A percentile compares a stretch with the other conserved stretches of the same genome.
These are phyloP conservation scores for Rhabdomys pumilio DNA, from an alignment of 2,797 vertebrate species.

Conservation along the genomic window DNA sequence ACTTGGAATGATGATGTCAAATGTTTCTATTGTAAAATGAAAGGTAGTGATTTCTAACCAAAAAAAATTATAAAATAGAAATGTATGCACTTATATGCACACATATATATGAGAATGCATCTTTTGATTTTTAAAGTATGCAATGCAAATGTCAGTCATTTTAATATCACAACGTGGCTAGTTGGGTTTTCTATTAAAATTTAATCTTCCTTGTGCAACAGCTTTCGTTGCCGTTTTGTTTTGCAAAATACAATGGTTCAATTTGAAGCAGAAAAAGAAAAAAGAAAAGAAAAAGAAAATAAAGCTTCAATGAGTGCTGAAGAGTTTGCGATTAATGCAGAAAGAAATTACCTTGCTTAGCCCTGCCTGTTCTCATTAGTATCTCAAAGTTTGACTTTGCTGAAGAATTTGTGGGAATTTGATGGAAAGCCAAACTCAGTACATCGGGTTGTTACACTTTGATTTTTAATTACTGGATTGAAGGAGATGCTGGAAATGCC, in stretches of 20 bases:
- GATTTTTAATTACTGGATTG: conserved; percentile 82
- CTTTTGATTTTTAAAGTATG: conserved; percentile 25
- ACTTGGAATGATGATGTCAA: not conserved
- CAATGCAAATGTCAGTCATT: conserved; percentile 19
- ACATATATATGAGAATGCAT: not conserved
- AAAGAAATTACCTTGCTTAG: conserved; percentile 87
- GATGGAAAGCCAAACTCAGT: conserved; percentile 82
- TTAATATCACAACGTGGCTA: conserved; percentile 69
- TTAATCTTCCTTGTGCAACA: conserved; percentile 78
- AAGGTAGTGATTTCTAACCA: not conserved
- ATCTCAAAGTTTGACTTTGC: conserved; percentile 83
- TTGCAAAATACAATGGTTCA: conserved; percentile 84
- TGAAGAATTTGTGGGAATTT: conserved; percentile 77
- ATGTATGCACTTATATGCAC: not conserved
- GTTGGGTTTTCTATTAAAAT: conserved; percentile 79
- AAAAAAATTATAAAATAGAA: not conserved
- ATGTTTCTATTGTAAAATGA: conserved; percentile 12
- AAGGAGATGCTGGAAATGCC: conserved; percentile 79
- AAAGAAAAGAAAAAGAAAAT: conserved; percentile 83
- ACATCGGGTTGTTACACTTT: conserved; percentile 29
- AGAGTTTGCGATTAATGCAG: conserved; percentile 87
- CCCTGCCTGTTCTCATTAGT: conserved; percentile 86
- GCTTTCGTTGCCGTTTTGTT: conserved; percentile 81
- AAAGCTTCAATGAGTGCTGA: conserved; percentile 87
- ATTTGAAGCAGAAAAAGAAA: conserved; percentile 57